These are phyloP conservation scores for Phalangium opilio DNA, from an alignment of 2,888 invertebrate species.

Conservation along the genomic window DNA sequence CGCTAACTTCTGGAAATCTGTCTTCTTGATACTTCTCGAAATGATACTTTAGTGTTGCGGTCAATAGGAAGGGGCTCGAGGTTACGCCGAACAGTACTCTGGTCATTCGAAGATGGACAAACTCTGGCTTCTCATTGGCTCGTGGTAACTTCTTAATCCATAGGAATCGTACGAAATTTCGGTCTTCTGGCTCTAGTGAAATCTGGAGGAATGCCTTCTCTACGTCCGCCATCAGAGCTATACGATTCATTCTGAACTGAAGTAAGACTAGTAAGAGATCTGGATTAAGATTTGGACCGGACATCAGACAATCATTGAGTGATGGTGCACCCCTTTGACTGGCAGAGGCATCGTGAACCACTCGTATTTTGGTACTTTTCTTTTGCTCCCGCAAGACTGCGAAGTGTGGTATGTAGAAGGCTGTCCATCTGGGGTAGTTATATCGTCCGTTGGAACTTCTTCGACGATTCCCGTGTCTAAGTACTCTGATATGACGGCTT, in stretches of 20 bases:
- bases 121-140: too few relatives aligned
- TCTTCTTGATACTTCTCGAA: too few relatives aligned
- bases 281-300: slow-evolving; percentile 6
- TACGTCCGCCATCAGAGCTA: slow-evolving; percentile 6
- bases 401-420: slow-evolving; percentile 5
- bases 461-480: too few relatives aligned
- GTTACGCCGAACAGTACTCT: too few relatives aligned
- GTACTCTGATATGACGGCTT: too few relatives aligned
- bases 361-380: slow-evolving; percentile 1
- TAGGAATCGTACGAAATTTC: slow-evolving; percentile 3
- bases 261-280: slow-evolving; percentile 1
- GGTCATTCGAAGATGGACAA: too few relatives aligned
- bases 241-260: slow-evolving; percentile 8
- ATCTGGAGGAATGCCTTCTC: slow-evolving; percentile 8
- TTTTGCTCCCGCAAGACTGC: slow-evolving; percentile 4
- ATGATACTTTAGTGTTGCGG: too few relatives aligned
- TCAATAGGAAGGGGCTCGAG: too few relatives aligned
- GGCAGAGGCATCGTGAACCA: slow-evolving; percentile 9
- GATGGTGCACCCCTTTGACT: slow-evolving; percentile 1
- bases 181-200: slow-evolving; percentile 1
- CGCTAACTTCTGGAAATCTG: too few relatives aligned
- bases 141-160: not conserved
- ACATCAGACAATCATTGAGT: slow-evolving; percentile 5
- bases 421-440: too few relatives aligned
- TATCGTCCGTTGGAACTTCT: too few relatives aligned